Conservation (phyloP, 2,797 vertebrate genomes). For the Astyanax mexicanus region DNA sequence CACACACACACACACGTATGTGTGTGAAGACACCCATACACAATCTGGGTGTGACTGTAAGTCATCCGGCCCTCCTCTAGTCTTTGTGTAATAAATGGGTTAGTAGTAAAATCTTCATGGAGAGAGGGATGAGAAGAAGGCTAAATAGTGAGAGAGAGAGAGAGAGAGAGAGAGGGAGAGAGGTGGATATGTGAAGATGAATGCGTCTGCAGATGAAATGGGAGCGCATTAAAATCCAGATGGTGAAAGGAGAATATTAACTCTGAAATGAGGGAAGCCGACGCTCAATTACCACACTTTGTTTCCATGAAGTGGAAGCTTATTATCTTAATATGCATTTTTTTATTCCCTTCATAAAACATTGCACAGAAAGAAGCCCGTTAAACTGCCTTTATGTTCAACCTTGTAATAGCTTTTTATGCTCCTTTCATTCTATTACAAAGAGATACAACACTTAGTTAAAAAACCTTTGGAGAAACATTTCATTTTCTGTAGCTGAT, state of each 20-base stretch:
- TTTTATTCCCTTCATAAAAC: conserved; percentile 75
- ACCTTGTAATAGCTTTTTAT: conserved; percentile 71
- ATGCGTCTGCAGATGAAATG: conserved; percentile 59
- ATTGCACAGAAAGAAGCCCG: conserved; percentile 61
- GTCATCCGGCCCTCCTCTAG: conserved; percentile 41
- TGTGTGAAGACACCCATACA: not conserved
- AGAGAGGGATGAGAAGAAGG: conserved; percentile 32
- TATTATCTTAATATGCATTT: conserved; percentile 73
- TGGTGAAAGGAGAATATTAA: conserved; percentile 59
- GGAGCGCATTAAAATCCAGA: conserved; percentile 59
- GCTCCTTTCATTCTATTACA: conserved; percentile 73
- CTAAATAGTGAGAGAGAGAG: conserved; percentile 26
- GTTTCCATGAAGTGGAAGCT: conserved; percentile 69
- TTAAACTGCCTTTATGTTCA: conserved; percentile 60
- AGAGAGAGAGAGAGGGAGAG: conserved; percentile 32
- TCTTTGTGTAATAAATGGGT: conserved; percentile 44
- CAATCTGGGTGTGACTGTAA: conserved; percentile 26
- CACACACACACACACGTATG: conserved; percentile 4
- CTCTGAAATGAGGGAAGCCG: conserved; percentile 46
- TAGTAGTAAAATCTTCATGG: conserved; percentile 48
- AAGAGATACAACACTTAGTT: conserved; percentile 78
- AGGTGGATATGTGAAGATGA: conserved; percentile 54
- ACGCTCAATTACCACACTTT: conserved; percentile 65
- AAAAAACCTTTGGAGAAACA: conserved; percentile 70
- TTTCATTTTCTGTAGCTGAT: conserved; percentile 77